Evolutionary conservation across 92 coral and sea anemone genomes (phyloP), one percentile per base, ranked within the genome.

Genomic region (Muricea muricata): DNA sequence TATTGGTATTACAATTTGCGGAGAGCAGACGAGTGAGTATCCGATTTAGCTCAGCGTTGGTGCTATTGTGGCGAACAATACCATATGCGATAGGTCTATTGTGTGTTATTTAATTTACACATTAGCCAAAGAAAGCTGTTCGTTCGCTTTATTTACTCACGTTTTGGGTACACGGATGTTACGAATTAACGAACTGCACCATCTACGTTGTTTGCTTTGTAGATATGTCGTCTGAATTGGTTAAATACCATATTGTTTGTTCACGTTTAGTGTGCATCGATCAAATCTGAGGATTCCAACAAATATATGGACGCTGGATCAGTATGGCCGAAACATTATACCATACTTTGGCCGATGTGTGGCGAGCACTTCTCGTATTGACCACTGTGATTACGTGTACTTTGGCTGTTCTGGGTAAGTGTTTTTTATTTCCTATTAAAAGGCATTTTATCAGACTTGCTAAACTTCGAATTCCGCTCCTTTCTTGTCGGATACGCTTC

Each of bases 101-200:
- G 83, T 78, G 83, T 33, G 13, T 39, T 78, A 76, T 56, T 78
- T 78, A 78, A 56, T 78, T 58, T 78, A 56, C 83, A 78, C 83
- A 78, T 78, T 78, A 78, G 29, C 48, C 41, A 56, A 78, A 78
- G 83, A 78, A 56, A 78, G 83, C 83, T 58, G 52, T 39, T 12
- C 31, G 31, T 78, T 78, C 0, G 28, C 68, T 30, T 76, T 76
- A 76, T 76, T 76, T 76, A 23, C 81, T 48, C 81, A 21, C 60
- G 58, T 57, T 37, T 70, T 70, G 63, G 20, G 41, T 39, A 28
- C 45, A 35, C 71, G 83, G 55, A 35, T 57, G 50, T 58, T 57
- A 46, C 69, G 52, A 78, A 2, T 37, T 37, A 12, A 34, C 33
- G 26, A 45, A 70, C 26, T 37, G 48, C 15, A 70, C 48, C 76